Evolutionary conservation across 2,888 invertebrate genomes (phyloP), one percentile per base, ranked within the genome.

Genomic region (Choristoneura rosaceana): DNA sequence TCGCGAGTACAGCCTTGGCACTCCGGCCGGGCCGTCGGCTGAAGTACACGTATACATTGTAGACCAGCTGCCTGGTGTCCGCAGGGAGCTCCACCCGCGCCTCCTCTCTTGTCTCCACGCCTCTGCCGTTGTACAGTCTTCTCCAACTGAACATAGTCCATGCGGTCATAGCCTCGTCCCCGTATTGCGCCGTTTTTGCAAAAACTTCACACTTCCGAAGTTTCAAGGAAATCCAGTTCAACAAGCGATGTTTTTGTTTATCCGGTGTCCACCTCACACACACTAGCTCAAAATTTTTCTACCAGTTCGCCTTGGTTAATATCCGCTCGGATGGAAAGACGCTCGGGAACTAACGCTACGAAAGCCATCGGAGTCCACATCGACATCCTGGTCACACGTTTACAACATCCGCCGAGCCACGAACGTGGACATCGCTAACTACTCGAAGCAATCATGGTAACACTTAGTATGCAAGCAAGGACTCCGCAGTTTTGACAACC

Each of bases 121-220:
- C 82, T 76, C 85, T 86, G 12, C 91, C 89, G 74, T 81, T 93
- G 81, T 93, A 93, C 59, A 93, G 80, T 80, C 94, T 84, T 77
- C 94, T 85, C 94, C 94, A 94, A 84, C 93, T 93, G 76, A 94
- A 94, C 94, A 94, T 94, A 63, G 94, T 94, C 94, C 94, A 94
- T 68, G 94, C 94, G 76, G 93, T 94, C 94, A 93, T 94, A 73
- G 94, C 92, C 82, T 92, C 83, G 87, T 93, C 90, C 74, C 94
- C 94, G 92, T 94, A 93, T 79, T 91, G 89, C 86, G 93, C 94
- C 93, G 93, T 93, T 82, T 90, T 71, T 62, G 47, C 45, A 5
- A 25, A 3, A 45, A 45, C 43, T 25, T 45, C 17, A n/a, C 43
- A 43, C 33, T 63, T 25, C 25, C 17, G 38, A 50, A 10, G 10